Evolutionary conservation across 2,113 vertebrate species (phyloP).

Genomic region (Pavo muticus): DNA sequence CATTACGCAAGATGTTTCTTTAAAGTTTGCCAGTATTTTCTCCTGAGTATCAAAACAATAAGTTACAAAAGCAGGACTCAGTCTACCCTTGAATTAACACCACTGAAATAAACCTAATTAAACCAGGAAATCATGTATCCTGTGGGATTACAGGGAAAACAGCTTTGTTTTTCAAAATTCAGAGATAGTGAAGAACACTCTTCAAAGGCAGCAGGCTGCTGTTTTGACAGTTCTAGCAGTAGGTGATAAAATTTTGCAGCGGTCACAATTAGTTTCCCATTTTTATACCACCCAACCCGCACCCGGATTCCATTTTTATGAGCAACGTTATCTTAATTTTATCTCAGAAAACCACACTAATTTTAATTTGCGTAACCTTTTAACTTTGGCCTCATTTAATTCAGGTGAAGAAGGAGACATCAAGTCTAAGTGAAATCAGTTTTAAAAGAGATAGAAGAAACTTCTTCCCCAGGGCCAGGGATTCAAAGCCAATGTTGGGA

Average conservation of each 20-base stretch:
- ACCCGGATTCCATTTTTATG: neutral
- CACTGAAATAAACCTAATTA: neutral
- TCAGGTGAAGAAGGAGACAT: conserved; percentile 20
- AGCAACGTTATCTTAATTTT: neutral
- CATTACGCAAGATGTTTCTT: neutral
- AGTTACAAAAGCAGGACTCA: neutral
- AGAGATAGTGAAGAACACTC: neutral
- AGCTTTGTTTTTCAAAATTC: neutral
- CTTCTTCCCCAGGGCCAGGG: neutral
- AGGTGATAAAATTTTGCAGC: conserved; percentile 3
- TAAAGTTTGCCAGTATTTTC: neutral
- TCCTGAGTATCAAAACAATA: neutral
- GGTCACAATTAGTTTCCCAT: neutral
- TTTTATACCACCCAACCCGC: neutral
- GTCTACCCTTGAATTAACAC: neutral
- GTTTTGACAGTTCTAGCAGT: neutral
- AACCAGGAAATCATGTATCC: neutral
- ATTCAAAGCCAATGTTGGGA: neutral
- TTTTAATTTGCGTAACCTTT: conserved; percentile 25
- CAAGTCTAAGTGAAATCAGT: neutral
- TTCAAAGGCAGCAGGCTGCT: neutral
- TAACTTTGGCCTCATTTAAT: neutral
- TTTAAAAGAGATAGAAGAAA: neutral
- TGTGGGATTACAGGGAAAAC: neutral
- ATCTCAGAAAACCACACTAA: neutral